A percentile compares a stretch with the other conserved stretches of the same genome.
These are phyloP conservation scores for Nomada flava DNA, from an alignment of 2,888 invertebrate species.

Conservation along the genomic window DNA sequence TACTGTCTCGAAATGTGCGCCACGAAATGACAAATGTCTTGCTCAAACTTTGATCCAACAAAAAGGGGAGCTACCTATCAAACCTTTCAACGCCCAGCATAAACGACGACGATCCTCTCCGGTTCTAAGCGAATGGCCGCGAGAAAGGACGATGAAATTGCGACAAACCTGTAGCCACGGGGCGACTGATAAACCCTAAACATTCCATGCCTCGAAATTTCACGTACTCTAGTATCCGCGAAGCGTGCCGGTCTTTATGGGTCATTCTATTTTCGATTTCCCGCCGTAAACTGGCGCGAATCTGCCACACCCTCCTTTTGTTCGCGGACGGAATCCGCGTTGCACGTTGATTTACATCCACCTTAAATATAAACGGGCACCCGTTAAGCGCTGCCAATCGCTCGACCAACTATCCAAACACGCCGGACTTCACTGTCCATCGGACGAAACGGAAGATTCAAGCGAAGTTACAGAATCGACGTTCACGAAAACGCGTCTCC, in stretches of 20 bases:
- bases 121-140: not conserved
- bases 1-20: no score
- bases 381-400: slow-evolving; percentile 30
- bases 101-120: not conserved
- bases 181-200: slow-evolving; percentile 17
- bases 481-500: not conserved
- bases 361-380: slow-evolving; percentile 37
- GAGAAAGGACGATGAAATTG: not conserved
- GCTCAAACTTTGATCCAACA: no score
- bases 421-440: not conserved
- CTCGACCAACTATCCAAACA: not conserved
- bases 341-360: slow-evolving; percentile 48
- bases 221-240: slow-evolving; percentile 28
- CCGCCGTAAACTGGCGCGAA: slow-evolving; percentile 51
- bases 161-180: not conserved
- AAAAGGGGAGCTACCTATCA: no score
- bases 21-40: no score
- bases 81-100: no score
- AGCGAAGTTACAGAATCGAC: not conserved
- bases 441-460: not conserved
- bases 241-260: slow-evolving; percentile 36
- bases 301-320: slow-evolving; percentile 62
- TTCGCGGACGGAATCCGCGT: slow-evolving; percentile 44
- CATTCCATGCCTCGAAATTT: slow-evolving; percentile 38
- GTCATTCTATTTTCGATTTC: slow-evolving; percentile 61